Evolutionary conservation across 2,113 vertebrate species (phyloP).

Genomic region (Syrrhaptes paradoxus): DNA sequence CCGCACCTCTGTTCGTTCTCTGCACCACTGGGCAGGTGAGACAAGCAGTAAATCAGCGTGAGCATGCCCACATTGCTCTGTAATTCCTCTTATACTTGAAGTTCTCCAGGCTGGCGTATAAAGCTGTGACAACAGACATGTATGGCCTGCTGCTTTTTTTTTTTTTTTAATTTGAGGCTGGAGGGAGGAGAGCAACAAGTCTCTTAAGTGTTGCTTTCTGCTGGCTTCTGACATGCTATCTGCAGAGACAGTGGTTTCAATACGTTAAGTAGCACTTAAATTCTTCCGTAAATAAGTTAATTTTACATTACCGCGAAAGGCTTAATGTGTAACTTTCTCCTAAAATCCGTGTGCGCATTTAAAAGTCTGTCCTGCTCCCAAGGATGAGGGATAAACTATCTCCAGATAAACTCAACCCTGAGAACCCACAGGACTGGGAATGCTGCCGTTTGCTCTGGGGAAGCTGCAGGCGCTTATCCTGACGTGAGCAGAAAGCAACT

Average conservation of each 20-base stretch:
- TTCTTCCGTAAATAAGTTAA: constrained; percentile 63
- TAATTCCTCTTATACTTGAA: neutral
- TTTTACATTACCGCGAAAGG: constrained; percentile 40
- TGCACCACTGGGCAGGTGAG: neutral
- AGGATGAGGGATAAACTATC: neutral
- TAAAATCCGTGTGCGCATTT: neutral
- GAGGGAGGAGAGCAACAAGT: neutral
- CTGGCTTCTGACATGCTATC: neutral
- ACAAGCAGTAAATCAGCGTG: neutral
- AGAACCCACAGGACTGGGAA: neutral
- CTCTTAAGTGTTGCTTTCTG: neutral
- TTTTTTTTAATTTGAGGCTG: neutral
- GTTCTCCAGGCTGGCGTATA: neutral
- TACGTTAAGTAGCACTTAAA: constrained; percentile 42
- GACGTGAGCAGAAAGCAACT: neutral
- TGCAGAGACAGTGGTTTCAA: neutral
- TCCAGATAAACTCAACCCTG: neutral
- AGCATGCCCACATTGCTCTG: neutral
- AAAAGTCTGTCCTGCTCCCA: neutral
- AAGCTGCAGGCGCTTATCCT: neutral
- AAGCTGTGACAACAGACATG: neutral
- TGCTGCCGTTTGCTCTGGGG: neutral
- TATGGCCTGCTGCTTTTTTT: neutral
- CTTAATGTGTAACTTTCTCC: neutral
- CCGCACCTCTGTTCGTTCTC: neutral